phyloP scores from a whole-genome alignment of 2,113 vertebrate species.

The Nothocercus julius region DNA sequence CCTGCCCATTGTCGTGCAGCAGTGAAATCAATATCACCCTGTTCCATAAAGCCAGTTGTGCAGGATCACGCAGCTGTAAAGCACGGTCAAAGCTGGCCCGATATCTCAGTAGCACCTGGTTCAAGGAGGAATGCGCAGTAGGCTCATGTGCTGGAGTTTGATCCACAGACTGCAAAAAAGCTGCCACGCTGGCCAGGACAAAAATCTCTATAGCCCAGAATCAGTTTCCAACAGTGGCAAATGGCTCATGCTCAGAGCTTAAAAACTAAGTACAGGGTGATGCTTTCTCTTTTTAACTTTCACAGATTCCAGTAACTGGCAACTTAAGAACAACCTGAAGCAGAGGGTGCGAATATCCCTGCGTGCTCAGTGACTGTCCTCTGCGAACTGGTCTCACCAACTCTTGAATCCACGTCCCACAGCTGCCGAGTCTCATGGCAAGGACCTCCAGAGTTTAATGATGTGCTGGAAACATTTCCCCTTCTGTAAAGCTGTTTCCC shows the following conservation, averaged over 20 bases:
- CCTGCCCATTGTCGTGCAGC: neutral
- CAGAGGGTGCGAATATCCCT: neutral
- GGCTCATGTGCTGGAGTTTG: neutral
- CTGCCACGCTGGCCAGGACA: neutral
- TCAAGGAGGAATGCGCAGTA: neutral
- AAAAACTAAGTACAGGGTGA: neutral
- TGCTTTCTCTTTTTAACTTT: neutral
- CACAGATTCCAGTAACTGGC: neutral
- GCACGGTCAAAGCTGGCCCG: neutral
- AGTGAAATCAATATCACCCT: neutral
- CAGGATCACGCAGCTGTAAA: neutral
- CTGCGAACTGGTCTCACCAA: neutral
- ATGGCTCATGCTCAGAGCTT: too few relatives aligned
- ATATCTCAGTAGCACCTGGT: fast-evolving
- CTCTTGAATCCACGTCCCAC: neutral
- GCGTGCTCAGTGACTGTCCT: fast-evolving
- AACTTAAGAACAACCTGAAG: neutral
- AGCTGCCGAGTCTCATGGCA: fast-evolving
- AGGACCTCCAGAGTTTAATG: neutral
- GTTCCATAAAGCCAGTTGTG: neutral
- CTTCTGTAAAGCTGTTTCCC: neutral
- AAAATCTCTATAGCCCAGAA: neutral
- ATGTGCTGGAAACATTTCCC: neutral
- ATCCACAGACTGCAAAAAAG: neutral
- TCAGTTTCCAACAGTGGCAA: neutral